Evolutionary conservation across 2,797 vertebrate species (phyloP), one percentile per base, ranked within the genome.

Genomic region (Coreius guichenoti): DNA sequence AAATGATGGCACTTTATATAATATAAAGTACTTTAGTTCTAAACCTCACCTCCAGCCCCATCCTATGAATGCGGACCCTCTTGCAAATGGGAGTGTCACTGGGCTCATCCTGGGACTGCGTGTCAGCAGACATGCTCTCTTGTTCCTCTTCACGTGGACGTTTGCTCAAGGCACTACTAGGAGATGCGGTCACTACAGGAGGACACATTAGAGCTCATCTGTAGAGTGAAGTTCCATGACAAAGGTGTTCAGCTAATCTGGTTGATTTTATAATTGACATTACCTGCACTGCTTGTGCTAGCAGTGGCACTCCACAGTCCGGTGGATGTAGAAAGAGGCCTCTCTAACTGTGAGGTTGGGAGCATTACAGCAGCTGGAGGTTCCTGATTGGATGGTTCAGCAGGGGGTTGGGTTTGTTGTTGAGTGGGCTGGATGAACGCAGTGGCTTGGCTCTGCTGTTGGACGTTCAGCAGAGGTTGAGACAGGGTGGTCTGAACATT

Each of bases 391-490:
- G 96, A 90, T 0, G 96, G 96, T 87, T 99, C 98, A 3, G 97
- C 89, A 43, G 96, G 96, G 84, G 96, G 93, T 87, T 97, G 91
- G 33, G 95, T 97, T 86, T 99, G 98, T 61, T 99, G 98, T 88
- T 99, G 98, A 1, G 98, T 99, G 26, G 98, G 98, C 85, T 99
- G 98, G 81, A 99, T 98, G 56, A 99, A 99, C 0, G 98, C 98
- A 2, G 98, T 99, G 0, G 98, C 96, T 89, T 99, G 98, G 0
- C 95, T 97, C 88, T 98, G 96, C 91, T 97, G 83, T 72, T 79
- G 98, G 85, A 97, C 95, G 0, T 94, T 96, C 67, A 98, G 89
- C 91, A 98, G 96, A 70, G 97, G 94, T 83, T 97, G 96, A 0
- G 97, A 93, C 74, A 98, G 92, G 0, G 97, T 96, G 0, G 97